Percentiles rank a stretch among this genome's conserved stretches.
Conservation (phyloP, 2,113 vertebrate species). For the Oncorhynchus keta region DNA sequence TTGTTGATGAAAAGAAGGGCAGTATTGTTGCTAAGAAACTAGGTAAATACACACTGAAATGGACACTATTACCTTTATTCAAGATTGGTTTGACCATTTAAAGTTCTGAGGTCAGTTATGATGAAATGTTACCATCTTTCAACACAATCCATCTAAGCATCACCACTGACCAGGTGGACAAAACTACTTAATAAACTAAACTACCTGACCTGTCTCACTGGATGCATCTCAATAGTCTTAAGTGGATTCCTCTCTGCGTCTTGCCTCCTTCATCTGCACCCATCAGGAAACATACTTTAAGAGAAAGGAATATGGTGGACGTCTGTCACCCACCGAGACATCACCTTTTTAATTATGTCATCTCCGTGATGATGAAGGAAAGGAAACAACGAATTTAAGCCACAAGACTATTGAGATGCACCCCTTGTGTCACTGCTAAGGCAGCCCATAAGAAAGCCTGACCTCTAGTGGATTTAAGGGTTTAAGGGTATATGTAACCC, state of each 20-base stretch:
- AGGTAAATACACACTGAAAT: slow-evolving; percentile 62
- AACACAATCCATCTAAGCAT: too few relatives aligned
- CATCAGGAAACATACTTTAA: too few relatives aligned
- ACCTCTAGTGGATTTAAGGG: slow-evolving; percentile 18
- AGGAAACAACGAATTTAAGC: background rate
- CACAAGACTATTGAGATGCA: background rate
- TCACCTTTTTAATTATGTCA: background rate
- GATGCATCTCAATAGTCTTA: too few relatives aligned
- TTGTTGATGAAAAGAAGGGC: slow-evolving; percentile 86
- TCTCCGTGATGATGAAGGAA: background rate
- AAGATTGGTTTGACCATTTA: too few relatives aligned
- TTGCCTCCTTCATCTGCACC: too few relatives aligned
- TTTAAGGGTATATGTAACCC: background rate
- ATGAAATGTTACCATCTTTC: too few relatives aligned
- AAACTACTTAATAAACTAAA: too few relatives aligned
- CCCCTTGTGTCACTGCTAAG: background rate
- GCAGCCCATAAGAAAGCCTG: background rate
- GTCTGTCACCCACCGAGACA: background rate
- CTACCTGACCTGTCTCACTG: too few relatives aligned
- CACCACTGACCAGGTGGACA: too few relatives aligned
- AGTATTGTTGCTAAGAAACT: slow-evolving; percentile 84
- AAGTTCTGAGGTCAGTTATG: too few relatives aligned
- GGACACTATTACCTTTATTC: background rate
- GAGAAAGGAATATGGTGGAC: background rate
- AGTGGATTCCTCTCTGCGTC: too few relatives aligned